These are phyloP conservation scores for Varanus komodoensis DNA, from an alignment of 2,113 vertebrate genomes.

Conservation along the genomic window DNA sequence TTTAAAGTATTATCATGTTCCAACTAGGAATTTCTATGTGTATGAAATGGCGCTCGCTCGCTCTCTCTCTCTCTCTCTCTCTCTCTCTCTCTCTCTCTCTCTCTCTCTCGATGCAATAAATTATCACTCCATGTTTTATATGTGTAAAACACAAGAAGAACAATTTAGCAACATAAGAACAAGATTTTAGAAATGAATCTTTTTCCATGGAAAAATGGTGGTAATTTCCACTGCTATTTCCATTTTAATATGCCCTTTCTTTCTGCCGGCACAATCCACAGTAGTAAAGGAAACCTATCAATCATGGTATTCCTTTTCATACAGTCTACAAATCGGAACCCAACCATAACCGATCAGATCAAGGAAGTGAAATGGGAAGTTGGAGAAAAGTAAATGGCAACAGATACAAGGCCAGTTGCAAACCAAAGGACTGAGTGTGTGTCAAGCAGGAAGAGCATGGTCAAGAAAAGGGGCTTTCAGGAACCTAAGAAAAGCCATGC, in stretches of 20 bases:
- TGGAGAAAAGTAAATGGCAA: neutral
- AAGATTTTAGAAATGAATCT: constrained; percentile 43
- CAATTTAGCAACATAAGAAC: constrained; percentile 39
- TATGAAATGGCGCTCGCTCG: constrained; percentile 32
- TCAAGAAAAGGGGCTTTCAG: neutral
- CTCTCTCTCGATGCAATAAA: constrained; percentile 31
- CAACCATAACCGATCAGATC: neutral
- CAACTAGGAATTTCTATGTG: neutral
- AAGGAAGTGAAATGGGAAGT: neutral
- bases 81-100: neutral
- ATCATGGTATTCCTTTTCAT: constrained; percentile 31
- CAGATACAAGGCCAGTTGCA: neutral
- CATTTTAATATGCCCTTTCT: constrained; percentile 50
- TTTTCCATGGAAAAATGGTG: constrained; percentile 31
- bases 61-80: neutral
- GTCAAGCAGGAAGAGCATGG: neutral
- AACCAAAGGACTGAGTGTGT: neutral
- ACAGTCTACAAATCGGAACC: constrained; percentile 42
- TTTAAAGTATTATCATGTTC: constrained; percentile 50
- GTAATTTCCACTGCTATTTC: constrained; percentile 30
- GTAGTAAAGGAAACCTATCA: constrained; percentile 38
- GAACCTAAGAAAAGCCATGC: no score
- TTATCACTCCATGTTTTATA: constrained; percentile 22
- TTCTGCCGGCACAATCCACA: constrained; percentile 61
- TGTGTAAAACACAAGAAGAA: constrained; percentile 19